Percentiles rank a stretch among this genome's conserved stretches.
Evolutionary conservation across 1,140 invertebrate genomes (phyloP).

Genomic region (Scaptodrosophila lebanonensis): DNA sequence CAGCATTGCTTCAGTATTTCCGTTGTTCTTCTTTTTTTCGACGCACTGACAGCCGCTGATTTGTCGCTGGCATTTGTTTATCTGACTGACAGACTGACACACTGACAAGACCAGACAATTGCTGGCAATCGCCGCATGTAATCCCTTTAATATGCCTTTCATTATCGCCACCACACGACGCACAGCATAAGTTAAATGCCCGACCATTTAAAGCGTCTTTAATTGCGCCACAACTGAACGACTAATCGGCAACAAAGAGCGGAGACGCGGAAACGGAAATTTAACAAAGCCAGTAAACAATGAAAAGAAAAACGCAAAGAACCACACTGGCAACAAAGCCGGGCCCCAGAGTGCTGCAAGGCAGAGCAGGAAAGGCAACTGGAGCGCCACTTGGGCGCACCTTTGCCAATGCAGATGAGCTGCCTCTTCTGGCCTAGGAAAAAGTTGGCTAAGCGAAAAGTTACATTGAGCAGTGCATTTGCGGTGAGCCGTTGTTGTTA

Average conservation of each 20-base stretch:
- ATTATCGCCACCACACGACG: constrained; percentile 45
- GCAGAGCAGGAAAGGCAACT: too few relatives aligned
- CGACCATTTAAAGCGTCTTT: constrained; percentile 64
- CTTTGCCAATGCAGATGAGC: constrained; percentile 53
- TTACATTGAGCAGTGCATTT: constrained; percentile 61
- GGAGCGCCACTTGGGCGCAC: too few relatives aligned
- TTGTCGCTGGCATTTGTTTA: constrained; percentile 45
- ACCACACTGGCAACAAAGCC: too few relatives aligned
- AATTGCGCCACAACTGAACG: constrained; percentile 66
- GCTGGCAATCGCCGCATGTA: constrained; percentile 19
- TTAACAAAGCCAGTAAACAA: constrained; percentile 13
- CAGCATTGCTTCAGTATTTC: constrained; percentile 15
- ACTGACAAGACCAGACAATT: neutral
- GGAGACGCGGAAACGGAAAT: constrained; percentile 30
- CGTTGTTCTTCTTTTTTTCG: constrained; percentile 4
- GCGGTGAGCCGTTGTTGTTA: constrained; percentile 54
- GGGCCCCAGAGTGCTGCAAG: neutral
- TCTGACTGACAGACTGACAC: neutral
- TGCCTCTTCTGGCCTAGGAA: constrained; percentile 13
- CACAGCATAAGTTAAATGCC: constrained; percentile 58
- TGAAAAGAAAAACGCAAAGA: constrained; percentile 12
- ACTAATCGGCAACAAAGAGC: constrained; percentile 42
- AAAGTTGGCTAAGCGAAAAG: constrained; percentile 22
- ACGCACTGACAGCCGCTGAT: constrained; percentile 7
- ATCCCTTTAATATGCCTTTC: constrained; percentile 54